A percentile compares a stretch with the other conserved stretches of the same genome.
Conservation (phyloP, 2,888 invertebrate species). For the Pammene aurita region DNA sequence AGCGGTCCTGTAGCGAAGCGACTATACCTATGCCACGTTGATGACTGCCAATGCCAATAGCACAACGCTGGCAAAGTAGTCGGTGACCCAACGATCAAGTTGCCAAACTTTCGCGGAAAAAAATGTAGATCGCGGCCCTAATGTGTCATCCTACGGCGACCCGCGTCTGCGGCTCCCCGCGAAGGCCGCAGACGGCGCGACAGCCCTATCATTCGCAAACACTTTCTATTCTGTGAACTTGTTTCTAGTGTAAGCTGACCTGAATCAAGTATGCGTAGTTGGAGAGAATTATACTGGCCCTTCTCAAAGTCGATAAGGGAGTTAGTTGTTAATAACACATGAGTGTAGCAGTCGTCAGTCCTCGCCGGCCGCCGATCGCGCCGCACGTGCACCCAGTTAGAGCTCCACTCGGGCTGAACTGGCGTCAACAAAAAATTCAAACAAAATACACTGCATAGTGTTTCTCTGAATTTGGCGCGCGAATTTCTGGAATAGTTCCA, state of each 20-base stretch:
- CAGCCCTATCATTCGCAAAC: not conserved
- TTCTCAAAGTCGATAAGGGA: not conserved
- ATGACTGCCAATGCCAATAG: not conserved
- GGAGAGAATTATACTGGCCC: not conserved
- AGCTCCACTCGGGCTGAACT: conserved; percentile 66
- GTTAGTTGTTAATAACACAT: no score
- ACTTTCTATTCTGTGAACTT: not conserved
- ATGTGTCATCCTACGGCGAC: conserved; percentile 19
- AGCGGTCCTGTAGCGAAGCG: no score
- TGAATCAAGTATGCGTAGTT: not conserved
- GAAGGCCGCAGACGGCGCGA: conserved; percentile 30
- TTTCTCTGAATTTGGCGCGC: conserved; percentile 29
- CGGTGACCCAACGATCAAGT: conserved; percentile 3
- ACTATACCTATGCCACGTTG: not conserved
- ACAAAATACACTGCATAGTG: conserved; percentile 38
- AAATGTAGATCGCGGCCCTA: conserved; percentile 22
- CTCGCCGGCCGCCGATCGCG: conserved; percentile 48
- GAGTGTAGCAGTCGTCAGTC: no score
- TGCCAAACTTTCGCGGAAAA: conserved; percentile 24
- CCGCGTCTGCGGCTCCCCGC: conserved; percentile 7
- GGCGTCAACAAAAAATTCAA: conserved; percentile 44
- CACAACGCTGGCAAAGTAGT: not conserved
- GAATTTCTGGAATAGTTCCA: conserved; percentile 33
- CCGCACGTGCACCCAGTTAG: conserved; percentile 64
- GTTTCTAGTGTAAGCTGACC: not conserved